Evolutionary conservation across 2,888 invertebrate genomes (phyloP), one percentile per base, ranked within the genome.

Genomic region (Sabatieria punctata): DNA sequence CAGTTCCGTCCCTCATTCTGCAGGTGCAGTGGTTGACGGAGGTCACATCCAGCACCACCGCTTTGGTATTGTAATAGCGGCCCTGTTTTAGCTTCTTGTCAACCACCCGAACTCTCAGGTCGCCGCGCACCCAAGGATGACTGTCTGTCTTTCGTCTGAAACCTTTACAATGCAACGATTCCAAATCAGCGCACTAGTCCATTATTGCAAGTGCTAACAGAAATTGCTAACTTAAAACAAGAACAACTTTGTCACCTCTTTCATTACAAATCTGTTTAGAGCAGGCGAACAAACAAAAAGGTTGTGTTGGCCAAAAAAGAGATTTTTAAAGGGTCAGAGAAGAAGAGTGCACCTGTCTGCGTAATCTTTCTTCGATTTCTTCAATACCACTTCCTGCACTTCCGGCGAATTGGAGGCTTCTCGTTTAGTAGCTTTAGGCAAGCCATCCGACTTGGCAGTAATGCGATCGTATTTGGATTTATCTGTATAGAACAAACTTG

Each of bases 31-130:
- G 56, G 26, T 65, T 60, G 42, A 47, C 48, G 23, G 57, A 57
- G 13, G 61, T 46, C 6, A 68, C 63, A 57, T 69, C 69, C 35
- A 63, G 55, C 19, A 69, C 61, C 2, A 60, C 57, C 13, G 60
- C 59, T 54, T 63, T 64, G 39, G 50, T 35, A 49, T 64, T 64
- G 50, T 55, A 62, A 41, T 58, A 60, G 54, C 59, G 61, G 21
- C 67, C 68, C 51, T 64, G 63, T 45, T 61, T 62, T 49, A 59
- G 66, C 18, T 61, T 54, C 48, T 64, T 60, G 54, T 66, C 66
- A 22, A 69, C 55, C 25, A 69, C 55, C 45, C 68, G 54, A 22
- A 68, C 68, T 46, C 61, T 54, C 19, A 69, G 57, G 41, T 66
- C 60, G 27, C 65, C 59, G 24, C 59, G 48, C 1, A 67, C 52